These are phyloP conservation scores for Balearica regulorum DNA, from an alignment of 2,797 vertebrate species.

Conservation along the genomic window DNA sequence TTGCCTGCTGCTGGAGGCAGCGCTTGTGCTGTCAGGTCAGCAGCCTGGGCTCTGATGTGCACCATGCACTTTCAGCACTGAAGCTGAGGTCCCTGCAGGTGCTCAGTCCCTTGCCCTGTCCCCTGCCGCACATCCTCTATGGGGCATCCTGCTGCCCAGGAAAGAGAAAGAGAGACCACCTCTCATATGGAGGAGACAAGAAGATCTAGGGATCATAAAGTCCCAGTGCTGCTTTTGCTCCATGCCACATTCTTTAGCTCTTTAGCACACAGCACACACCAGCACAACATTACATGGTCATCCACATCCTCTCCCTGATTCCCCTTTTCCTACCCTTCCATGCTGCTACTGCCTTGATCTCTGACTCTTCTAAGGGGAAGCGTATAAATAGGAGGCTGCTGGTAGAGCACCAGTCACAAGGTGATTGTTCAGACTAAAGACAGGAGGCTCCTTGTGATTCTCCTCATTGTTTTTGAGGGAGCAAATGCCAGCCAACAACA, in stretches of 20 bases:
- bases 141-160: neutral
- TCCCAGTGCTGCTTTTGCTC: neutral
- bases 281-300: neutral
- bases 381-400: neutral
- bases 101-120: neutral
- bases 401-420: neutral
- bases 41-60: neutral
- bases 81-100: neutral
- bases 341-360: neutral
- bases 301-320: neutral
- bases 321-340: neutral
- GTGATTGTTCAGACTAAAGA: neutral
- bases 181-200: neutral
- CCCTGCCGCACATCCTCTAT: neutral
- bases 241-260: neutral
- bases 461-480: neutral
- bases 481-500: neutral
- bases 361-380: neutral
- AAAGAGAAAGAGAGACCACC: neutral
- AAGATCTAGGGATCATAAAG: neutral
- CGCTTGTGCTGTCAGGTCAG: neutral
- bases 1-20: neutral
- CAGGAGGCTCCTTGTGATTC: neutral
- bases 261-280: neutral
- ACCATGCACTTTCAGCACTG: neutral